Base-by-base conservation (phyloP, 2,113 vertebrate species). In the Mormyrus iriodes region DNA sequence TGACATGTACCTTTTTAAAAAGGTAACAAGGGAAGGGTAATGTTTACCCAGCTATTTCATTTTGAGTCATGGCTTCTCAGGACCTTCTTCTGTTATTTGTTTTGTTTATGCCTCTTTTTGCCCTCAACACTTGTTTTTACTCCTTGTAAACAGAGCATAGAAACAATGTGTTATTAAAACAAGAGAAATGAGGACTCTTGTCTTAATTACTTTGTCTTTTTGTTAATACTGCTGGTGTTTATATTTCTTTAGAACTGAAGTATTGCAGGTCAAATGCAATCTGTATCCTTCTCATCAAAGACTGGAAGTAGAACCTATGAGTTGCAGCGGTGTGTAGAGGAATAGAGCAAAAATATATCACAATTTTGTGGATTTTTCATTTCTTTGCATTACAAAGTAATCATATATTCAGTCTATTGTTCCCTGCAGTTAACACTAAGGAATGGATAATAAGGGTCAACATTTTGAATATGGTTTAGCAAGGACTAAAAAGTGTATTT, bases 151-250 rank as follows among this genome's bases (percentile, higher is more conserved):
- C 95, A 95, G 95, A 95, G 93, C 94, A 96, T 96, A 96, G 95
- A 95, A 95, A 96, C 95, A 96, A 96, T 96, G 96, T 96, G 95
- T 95, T 95, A 96, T 95, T 96, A 96, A 96, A 96, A 95, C 93
- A 95, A 91, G 93, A 95, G 93, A 95, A 95, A 95, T 95, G 42
- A 15, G 92, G 94, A 93, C 19, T 39, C 24, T 24, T 84, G 88
- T 58, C 82, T 44, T 48, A 19, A 46, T 48, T 15, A 21, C 44
- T 84, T 83, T 48, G 79, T 83, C 39, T 19, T 24, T 44, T 84
- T 84, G 82, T n/a, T 46, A 48, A 44, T 6, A 48, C 44, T 48
- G 6, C 82, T 84, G 44, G 8, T 84, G 9, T 84, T 48, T 48
- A 19, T 46, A 48, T 21, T 84, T 48, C 21, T 44, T 84, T 84